Base-by-base conservation (phyloP, 1,140 invertebrate genomes). In the Pogonomyrmex californicus region DNA sequence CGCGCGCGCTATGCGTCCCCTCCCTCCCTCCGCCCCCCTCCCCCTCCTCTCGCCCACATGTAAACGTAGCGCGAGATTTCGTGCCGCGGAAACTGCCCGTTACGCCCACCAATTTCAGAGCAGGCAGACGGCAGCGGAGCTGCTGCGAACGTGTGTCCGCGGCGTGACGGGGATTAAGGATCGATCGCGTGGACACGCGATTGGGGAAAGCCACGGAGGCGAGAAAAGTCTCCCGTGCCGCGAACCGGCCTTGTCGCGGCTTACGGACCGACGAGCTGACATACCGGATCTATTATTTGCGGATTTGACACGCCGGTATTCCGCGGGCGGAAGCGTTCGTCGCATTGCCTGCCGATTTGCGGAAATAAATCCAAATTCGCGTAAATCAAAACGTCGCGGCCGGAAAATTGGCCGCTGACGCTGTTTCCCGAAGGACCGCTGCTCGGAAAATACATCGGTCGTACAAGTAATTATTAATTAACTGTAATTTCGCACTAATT, bases 31-130 rank as follows among this genome's bases (percentile, higher is more conserved):
- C 23, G 23, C 23, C 23, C 23, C 23, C 23, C 23, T 23, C 23
- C 23, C 23, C 23, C 0, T 23, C 23, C 23, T 23, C 23, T 23
- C 23, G 23, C 23, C 23, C 23, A 23, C 23, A 5, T 47, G 30
- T 70, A 44, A 83, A 73, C 33, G 79, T 82, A 82, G 73, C 41
- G 66, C 54, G 79, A 60, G 56, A 62, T 36, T 81, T 81, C 47
- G n/a, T 44, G 12, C 7, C 36, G 9, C 47, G 49, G 14, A 41
- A 44, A 54, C 12, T 33, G 47, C 17, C 23, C 47, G 44, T 54
- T 79, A 68, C 47, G 47, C 38, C 51, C 23, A 17, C 30, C 79
- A 83, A 83, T 83, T 83, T 73, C 44, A 23, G 14, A n/a, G 23
- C 60, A 9, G 5, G 33, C 23, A n/a, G 47, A 44, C 49, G n/a